Conservation (phyloP, 1,140 invertebrate genomes). For the Akabosia matsudoensis region DNA sequence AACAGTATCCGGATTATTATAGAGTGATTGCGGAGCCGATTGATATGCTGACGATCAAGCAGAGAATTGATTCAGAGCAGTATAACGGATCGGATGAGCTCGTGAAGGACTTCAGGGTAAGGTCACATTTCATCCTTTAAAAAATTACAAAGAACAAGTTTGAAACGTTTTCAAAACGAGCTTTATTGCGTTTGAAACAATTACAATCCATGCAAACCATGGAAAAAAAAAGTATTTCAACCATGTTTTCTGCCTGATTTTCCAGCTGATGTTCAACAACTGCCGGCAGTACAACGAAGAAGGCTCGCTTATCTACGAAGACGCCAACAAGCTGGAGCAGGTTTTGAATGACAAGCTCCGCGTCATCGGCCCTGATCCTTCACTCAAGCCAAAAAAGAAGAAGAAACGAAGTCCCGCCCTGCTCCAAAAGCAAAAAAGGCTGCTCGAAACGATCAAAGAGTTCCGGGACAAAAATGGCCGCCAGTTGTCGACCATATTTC, state of each 20-base stretch:
- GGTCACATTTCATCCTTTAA: conserved; percentile 14
- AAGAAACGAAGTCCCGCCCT: conserved; percentile 48
- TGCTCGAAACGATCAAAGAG: conserved; percentile 85
- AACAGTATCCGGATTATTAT: conserved; percentile 94
- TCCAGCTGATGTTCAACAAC: conserved; percentile 88
- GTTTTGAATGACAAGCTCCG: conserved; percentile 78
- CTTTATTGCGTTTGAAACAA: too few relatives aligned
- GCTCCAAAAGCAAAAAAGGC: conserved; percentile 73
- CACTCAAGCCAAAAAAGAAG: conserved; percentile 38
- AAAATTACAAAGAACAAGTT: neutral
- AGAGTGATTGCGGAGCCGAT: conserved; percentile 90
- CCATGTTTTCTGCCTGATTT: conserved; percentile 48
- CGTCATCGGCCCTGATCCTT: conserved; percentile 61
- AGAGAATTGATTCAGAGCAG: conserved; percentile 65
- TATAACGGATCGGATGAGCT: conserved; percentile 65
- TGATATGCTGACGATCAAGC: conserved; percentile 89
- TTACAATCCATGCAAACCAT: too few relatives aligned
- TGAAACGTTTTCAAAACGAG: neutral
- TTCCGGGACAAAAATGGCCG: conserved; percentile 83
- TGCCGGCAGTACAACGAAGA: conserved; percentile 95
- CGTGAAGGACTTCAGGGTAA: conserved; percentile 66
- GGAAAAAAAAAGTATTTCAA: too few relatives aligned
- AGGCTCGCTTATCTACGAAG: conserved; percentile 88
- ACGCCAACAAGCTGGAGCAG: conserved; percentile 83
- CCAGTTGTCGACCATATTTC: conserved; percentile 84